Conservation (phyloP, 2,888 invertebrate genomes). For the Zeuzera pyrina region DNA sequence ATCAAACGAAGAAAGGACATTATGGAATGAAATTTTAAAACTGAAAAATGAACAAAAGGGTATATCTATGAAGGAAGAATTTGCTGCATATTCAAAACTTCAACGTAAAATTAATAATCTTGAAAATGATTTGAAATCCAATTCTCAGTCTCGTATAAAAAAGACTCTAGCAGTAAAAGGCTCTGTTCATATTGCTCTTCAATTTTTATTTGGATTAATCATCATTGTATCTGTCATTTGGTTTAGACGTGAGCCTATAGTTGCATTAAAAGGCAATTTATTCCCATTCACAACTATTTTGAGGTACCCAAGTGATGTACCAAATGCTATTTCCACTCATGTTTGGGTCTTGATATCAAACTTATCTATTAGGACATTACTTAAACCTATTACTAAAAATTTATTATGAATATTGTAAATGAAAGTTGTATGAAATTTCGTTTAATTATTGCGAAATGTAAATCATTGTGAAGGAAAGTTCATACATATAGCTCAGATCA, state of each 20-base stretch:
- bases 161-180: conserved; percentile 52
- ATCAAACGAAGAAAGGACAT: conserved; percentile 48
- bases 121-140: conserved; percentile 57
- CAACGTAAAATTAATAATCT: conserved; percentile 72
- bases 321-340: conserved; percentile 60
- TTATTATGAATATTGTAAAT: too few species aligned
- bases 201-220: conserved; percentile 37
- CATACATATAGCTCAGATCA: too few species aligned
- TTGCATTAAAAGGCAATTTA: conserved; percentile 46
- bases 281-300: conserved; percentile 53
- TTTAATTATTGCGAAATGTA: too few species aligned
- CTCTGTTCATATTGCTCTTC: conserved; percentile 42
- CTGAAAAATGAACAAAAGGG: conserved; percentile 59
- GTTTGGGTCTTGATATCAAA: conserved; percentile 62
- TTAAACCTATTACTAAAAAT: conserved; percentile 54
- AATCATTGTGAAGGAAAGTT: too few species aligned
- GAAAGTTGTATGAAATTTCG: too few species aligned
- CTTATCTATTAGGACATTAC: conserved; percentile 47
- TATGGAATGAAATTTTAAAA: conserved; percentile 46
- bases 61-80: conserved; percentile 72
- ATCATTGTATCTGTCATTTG: conserved; percentile 52
- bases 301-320: conserved; percentile 51
- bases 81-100: conserved; percentile 72
- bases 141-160: conserved; percentile 44
- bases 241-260: conserved; percentile 56